Base-by-base conservation (phyloP, 2,797 vertebrate species). In the Enteromius afrohamiltoni region DNA sequence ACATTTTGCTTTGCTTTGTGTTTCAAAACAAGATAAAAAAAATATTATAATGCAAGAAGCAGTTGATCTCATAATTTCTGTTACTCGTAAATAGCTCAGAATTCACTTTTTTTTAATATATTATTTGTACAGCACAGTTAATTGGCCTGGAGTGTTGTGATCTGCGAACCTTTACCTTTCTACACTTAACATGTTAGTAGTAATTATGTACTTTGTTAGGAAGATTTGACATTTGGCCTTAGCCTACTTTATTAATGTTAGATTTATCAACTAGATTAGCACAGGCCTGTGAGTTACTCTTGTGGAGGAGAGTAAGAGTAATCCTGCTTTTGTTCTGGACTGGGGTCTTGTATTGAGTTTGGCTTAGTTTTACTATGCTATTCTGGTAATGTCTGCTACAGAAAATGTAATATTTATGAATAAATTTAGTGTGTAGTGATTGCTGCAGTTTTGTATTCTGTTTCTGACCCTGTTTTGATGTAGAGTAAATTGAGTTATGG, bases 151-250 rank as follows among this genome's bases (percentile, higher is more conserved):
- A 64, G 29, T 29, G 19, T 67, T 80, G 40, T 55, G 21, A 26
- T 73, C 75, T 34, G 17, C 51, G 42, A 65, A 51, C 47, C 17
- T 82, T 78, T 68, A 53, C n/a, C 11, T 55, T 19, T 73, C 49
- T n/a, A 21, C 83, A 79, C 69, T 80, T 81, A 79, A 53, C 73
- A 80, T 78, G 80, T 79, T 80, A 68, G 26, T 37, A 69, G 85
- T 75, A 86, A 88, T 87, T 77, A 83, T 64, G 42, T 47, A 26
- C 6, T 78, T 86, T 23, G 67, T 88, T 81, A 85, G 29, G 19
- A 83, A 62, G 73, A 58, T 70, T 74, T 81, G 69, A 86, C 67
- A 70, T 42, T 40, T 83, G 67, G 53, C 69, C 40, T 40, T 58
- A 4, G 74, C 31, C 55, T 73, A 17, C n/a, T 29, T 10, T 49